Conservation (phyloP, 1,140 invertebrate genomes). For the Dryas iulia region DNA sequence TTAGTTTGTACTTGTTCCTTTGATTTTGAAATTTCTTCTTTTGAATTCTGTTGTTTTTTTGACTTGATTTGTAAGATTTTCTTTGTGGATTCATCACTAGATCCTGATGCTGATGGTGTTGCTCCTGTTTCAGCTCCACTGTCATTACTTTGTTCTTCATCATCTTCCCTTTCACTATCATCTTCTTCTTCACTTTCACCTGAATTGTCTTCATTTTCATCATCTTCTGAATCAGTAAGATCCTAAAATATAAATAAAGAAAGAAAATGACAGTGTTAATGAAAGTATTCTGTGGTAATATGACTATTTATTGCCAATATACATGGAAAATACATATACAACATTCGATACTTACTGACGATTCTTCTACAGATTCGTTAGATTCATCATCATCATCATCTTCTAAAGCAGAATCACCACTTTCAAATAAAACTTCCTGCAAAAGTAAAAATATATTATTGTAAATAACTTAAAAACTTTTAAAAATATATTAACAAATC, state of each 20-base stretch:
- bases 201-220: slow-evolving; percentile 28
- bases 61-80: slow-evolving; percentile 26
- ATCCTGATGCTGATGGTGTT: slow-evolving; percentile 29
- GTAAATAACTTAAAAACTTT: too few species aligned
- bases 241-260: slow-evolving; percentile 42
- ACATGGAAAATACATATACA: not conserved
- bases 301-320: not conserved
- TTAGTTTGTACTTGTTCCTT: slow-evolving; percentile 17
- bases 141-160: slow-evolving; percentile 32
- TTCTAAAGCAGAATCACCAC: slow-evolving; percentile 55
- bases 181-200: slow-evolving; percentile 36
- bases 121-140: slow-evolving; percentile 45
- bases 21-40: not conserved
- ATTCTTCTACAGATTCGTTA: slow-evolving; percentile 17
- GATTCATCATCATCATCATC: slow-evolving; percentile 47
- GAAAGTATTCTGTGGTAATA: not conserved
- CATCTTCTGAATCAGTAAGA: slow-evolving; percentile 55
- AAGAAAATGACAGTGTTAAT: not conserved
- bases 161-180: slow-evolving; percentile 34
- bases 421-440: slow-evolving; percentile 61
- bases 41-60: slow-evolving; percentile 18
- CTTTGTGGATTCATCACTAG: slow-evolving; percentile 32
- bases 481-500: too few species aligned
- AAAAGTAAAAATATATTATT: slow-evolving; percentile 19
- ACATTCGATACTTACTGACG: slow-evolving; percentile 28